Base-by-base conservation (phyloP, 2,888 invertebrate genomes). In the Actias luna region DNA sequence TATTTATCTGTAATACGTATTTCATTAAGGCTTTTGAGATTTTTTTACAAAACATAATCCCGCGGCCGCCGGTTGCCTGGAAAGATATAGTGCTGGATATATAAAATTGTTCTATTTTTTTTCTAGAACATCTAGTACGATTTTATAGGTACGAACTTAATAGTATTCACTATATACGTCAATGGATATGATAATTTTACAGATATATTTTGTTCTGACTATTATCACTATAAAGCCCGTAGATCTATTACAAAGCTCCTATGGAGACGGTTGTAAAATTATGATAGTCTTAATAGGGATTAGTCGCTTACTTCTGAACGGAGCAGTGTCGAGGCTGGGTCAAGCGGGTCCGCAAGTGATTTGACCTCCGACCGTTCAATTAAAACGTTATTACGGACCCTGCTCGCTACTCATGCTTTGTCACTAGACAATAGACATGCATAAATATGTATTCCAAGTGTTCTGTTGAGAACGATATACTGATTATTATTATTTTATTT, bases 291-390 rank as follows among this genome's bases (percentile, higher is more conserved):
- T 55, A 29, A 29, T 55, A 29, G 16, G 29, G 27, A 55, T 29
- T 55, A 55, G 55, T 55, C 8, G n/a, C 39, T 57, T 18, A 18
- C 57, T 57, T 61, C 61, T 57, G 61, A 18, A 25, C 59, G 50
- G 22, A 58, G 58, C 33, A 16, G 73, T 67, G 76, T 69, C 71
- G 73, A 68, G 76, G 70, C 66, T 72, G 77, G 73, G 77, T 74
- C 73, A 75, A 70, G 76, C 78, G 82, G 78, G 76, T 69, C 78
- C 82, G 75, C 90, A 92, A 92, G 90, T 91, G 91, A 92, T 92
- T 92, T 90, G 92, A 92, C 92, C 92, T 92, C 89, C 84, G 89
- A 77, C 84, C 84, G 74, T 75, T 88, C 87, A 91, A 92, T 92
- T 92, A 92, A 89, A 88, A 89, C 83, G 87, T 83, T 83, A 79